phyloP scores from a whole-genome alignment of 2,888 invertebrate genomes.

The Zygothrica quintamaculata region DNA sequence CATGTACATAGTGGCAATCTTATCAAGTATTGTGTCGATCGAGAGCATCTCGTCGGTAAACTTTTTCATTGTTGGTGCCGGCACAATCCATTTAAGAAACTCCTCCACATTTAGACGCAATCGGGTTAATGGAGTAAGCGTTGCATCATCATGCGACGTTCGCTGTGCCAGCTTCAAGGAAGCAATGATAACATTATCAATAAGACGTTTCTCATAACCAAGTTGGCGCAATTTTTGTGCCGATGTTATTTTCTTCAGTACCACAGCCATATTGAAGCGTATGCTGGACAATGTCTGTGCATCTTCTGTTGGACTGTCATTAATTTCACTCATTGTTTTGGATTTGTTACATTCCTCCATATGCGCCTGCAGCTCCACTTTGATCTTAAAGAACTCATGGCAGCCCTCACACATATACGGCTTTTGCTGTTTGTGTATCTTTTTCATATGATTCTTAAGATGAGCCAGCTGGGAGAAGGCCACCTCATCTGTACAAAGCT shows the following conservation, averaged over 20 bases:
- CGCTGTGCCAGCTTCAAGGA: constrained; percentile 91
- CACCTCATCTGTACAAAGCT: constrained; percentile 87
- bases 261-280: constrained; percentile 91
- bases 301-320: constrained; percentile 58
- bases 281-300: constrained; percentile 89
- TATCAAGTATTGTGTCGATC: constrained; percentile 91
- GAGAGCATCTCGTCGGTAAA: constrained; percentile 90
- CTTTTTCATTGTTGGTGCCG: constrained; percentile 90
- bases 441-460: constrained; percentile 94
- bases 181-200: constrained; percentile 92
- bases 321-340: constrained; percentile 28
- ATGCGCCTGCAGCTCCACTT: constrained; percentile 89
- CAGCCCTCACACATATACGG: constrained; percentile 92
- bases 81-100: constrained; percentile 92
- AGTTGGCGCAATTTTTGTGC: constrained; percentile 90
- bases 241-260: constrained; percentile 93
- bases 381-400: constrained; percentile 90
- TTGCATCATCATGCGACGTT: constrained; percentile 87
- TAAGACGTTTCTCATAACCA: constrained; percentile 90
- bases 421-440: constrained; percentile 91
- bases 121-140: constrained; percentile 87
- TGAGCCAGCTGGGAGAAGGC: constrained; percentile 93
- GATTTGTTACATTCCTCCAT: constrained; percentile 85
- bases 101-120: constrained; percentile 91
- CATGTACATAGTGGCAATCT: constrained; percentile 82